Evolutionary conservation across 2,113 vertebrate genomes (phyloP).

Genomic region (Elephantulus edwardii): DNA sequence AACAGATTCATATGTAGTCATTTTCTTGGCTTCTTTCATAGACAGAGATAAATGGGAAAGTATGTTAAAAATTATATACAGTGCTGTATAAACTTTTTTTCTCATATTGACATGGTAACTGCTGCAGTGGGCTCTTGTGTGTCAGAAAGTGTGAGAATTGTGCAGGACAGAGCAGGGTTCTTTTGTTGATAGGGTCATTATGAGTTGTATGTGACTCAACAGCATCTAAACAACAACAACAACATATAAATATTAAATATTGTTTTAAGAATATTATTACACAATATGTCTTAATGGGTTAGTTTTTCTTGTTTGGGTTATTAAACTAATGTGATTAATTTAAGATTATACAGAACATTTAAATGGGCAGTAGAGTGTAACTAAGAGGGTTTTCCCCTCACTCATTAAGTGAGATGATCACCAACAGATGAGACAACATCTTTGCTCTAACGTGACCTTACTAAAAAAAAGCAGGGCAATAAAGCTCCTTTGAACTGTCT

Average conservation of each 20-base stretch:
- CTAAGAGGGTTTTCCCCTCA: not conserved
- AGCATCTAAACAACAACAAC: too few relatives aligned
- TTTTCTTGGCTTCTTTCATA: not conserved
- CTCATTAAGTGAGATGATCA: constrained; percentile 22
- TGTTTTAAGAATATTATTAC: not conserved
- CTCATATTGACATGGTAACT: too few relatives aligned
- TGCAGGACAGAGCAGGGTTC: too few relatives aligned
- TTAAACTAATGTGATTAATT: constrained; percentile 35
- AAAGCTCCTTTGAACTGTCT: not conserved
- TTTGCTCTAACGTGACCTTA: not conserved
- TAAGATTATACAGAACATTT: not conserved
- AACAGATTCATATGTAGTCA: not conserved
- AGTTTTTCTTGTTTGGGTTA: constrained; percentile 16
- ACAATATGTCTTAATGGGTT: not conserved
- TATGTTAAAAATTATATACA: not conserved
- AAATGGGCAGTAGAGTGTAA: constrained; percentile 1
- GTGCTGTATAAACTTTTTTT: too few relatives aligned
- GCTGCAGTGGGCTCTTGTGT: too few relatives aligned
- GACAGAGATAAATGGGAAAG: not conserved
- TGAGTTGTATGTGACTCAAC: too few relatives aligned
- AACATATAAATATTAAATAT: constrained; percentile 48
- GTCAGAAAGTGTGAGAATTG: too few relatives aligned
- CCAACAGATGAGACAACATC: not conserved
- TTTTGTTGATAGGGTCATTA: too few relatives aligned
- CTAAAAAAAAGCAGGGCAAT: not conserved